phyloP scores from a whole-genome alignment of 2,888 invertebrate genomes.

The Ennomos fuscantarius region DNA sequence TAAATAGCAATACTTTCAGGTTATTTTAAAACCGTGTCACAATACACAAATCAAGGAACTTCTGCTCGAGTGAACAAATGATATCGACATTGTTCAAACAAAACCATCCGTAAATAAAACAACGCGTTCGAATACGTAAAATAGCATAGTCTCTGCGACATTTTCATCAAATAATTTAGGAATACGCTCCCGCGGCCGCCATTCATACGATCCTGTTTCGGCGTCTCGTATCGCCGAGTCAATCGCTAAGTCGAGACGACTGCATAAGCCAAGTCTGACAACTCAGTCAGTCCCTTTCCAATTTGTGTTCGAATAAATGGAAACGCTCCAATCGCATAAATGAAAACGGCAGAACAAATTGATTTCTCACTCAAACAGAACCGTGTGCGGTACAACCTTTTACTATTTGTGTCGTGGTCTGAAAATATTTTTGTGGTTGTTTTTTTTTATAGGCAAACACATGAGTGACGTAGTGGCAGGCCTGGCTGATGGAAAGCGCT shows the following conservation, averaged over 20 bases:
- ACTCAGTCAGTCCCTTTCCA: conserved; percentile 80
- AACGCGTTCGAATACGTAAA: conserved; percentile 31
- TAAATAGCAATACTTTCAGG: too few relatives aligned
- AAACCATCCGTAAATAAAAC: conserved; percentile 15
- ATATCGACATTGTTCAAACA: neutral
- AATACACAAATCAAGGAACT: too few relatives aligned
- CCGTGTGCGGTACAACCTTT: conserved; percentile 59
- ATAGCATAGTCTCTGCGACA: conserved; percentile 39
- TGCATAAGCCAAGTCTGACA: conserved; percentile 81
- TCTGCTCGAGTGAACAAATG: too few relatives aligned
- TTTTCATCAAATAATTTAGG: conserved; percentile 42
- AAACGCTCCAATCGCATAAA: conserved; percentile 79
- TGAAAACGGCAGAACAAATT: conserved; percentile 82
- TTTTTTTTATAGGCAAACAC: conserved; percentile 25
- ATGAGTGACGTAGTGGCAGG: conserved; percentile 11
- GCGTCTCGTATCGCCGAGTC: conserved; percentile 48
- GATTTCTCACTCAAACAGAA: conserved; percentile 82
- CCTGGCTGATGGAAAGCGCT: conserved; percentile 14
- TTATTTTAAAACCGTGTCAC: too few relatives aligned
- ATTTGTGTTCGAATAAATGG: conserved; percentile 82
- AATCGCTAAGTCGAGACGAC: conserved; percentile 65
- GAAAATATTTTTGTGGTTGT: conserved; percentile 44
- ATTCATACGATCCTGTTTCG: conserved; percentile 50
- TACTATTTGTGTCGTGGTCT: conserved; percentile 51
- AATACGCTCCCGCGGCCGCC: conserved; percentile 47